Conservation (phyloP, 1,140 invertebrate genomes). For the Anastrepha obliqua region DNA sequence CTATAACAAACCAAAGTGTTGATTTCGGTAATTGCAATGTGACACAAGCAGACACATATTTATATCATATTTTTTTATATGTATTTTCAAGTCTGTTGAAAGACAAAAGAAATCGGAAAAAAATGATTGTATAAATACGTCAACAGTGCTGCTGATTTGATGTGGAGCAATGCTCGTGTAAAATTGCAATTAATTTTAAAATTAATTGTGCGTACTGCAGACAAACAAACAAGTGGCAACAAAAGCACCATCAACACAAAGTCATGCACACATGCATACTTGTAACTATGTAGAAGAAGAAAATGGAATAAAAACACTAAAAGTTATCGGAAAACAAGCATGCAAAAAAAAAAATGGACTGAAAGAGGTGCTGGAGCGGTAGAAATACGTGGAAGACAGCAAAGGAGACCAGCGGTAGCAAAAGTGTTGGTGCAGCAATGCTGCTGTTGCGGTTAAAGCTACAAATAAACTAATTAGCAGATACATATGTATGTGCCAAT, state of each 20-base stretch:
- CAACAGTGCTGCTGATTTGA: no score
- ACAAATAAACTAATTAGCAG: neutral
- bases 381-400: no score
- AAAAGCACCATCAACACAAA: neutral
- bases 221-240: neutral
- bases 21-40: neutral
- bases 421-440: neutral
- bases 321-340: neutral
- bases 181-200: constrained; percentile 31
- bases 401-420: neutral
- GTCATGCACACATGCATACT: no score
- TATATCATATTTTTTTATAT: no score
- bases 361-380: no score
- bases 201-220: constrained; percentile 20
- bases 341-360: no score
- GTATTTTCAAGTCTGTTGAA: neutral
- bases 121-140: neutral
- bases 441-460: neutral
- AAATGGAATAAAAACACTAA: neutral
- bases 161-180: neutral
- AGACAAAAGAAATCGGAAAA: neutral
- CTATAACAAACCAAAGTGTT: neutral
- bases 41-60: neutral
- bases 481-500: neutral
- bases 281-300: neutral